These are phyloP conservation scores for Agonopterix subpropinquella DNA, from an alignment of 2,888 invertebrate genomes.

Conservation along the genomic window DNA sequence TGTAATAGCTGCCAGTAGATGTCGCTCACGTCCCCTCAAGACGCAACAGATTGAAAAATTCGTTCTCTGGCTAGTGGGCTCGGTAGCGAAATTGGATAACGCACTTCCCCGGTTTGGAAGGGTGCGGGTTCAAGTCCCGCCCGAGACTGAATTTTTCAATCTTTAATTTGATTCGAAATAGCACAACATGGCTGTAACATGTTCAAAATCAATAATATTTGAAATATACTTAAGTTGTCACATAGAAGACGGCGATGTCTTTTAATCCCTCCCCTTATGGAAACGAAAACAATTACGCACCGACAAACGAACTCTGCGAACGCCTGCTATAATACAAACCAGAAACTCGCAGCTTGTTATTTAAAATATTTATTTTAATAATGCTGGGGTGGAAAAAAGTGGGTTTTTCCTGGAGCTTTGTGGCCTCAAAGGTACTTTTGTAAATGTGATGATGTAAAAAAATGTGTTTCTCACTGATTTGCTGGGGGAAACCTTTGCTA, in stretches of 20 bases:
- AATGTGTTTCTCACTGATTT: slow-evolving; percentile 3
- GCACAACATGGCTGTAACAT: too few relatives aligned
- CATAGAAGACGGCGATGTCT: background rate
- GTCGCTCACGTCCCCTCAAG: too few relatives aligned
- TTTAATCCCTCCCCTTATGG: slow-evolving; percentile 20
- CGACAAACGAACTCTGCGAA: slow-evolving; percentile 28
- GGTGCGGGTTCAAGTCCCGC: too few relatives aligned
- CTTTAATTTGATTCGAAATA: too few relatives aligned
- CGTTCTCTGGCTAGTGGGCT: too few relatives aligned
- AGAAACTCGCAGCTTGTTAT: slow-evolving; percentile 35
- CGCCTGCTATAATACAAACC: slow-evolving; percentile 20
- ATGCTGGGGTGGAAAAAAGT: slow-evolving; percentile 20
- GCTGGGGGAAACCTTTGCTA: background rate
- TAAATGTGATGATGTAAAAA: slow-evolving; percentile 15
- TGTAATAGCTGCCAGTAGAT: too few relatives aligned
- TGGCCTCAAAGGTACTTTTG: slow-evolving; percentile 19
- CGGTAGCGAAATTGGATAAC: too few relatives aligned
- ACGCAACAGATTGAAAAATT: too few relatives aligned
- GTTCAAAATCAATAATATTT: too few relatives aligned
- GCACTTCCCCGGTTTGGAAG: too few relatives aligned
- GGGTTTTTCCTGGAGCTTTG: slow-evolving; percentile 24
- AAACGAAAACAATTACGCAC: slow-evolving; percentile 30
- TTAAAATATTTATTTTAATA: slow-evolving; percentile 44
- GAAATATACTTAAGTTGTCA: background rate
- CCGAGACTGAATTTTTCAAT: too few relatives aligned